Conservation (phyloP, 2,888 invertebrate species). For the Meta bourneti region DNA sequence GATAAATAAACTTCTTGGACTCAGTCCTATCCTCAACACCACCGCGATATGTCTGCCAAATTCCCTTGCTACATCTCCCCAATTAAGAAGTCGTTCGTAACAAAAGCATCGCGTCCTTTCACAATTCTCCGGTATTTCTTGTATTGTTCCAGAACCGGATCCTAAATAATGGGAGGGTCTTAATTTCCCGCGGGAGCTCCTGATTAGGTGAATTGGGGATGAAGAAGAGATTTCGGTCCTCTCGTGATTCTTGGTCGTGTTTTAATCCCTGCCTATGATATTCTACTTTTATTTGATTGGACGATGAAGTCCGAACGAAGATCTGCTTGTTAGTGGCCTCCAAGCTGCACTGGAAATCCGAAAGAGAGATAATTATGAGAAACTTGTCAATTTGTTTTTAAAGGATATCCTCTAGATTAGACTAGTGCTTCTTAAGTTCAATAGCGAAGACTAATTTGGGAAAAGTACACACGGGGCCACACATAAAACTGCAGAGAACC, state of each 20-base stretch:
- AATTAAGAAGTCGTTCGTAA: constrained; percentile 11
- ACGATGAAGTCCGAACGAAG: not conserved
- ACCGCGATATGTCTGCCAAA: not conserved
- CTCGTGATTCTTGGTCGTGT: not conserved
- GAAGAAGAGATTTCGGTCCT: not conserved
- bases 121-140: not conserved
- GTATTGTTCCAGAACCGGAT: constrained; percentile 9
- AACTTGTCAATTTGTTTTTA: not conserved
- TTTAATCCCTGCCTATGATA: not conserved
- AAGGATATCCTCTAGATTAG: not conserved
- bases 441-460: not conserved
- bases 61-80: not conserved
- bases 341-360: not conserved
- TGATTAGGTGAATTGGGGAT: constrained; percentile 28
- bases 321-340: not conserved
- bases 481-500: too few relatives aligned
- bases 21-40: not conserved
- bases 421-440: not conserved
- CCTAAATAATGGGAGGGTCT: constrained; percentile 36
- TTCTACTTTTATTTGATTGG: constrained; percentile 1
- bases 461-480: not conserved
- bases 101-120: not conserved
- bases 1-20: not conserved
- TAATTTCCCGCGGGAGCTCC: constrained; percentile 46
- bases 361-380: not conserved